Percentiles rank a stretch among this genome's conserved stretches.
phyloP scores from a whole-genome alignment of 2,113 vertebrate genomes.

The Bubo bubo region DNA sequence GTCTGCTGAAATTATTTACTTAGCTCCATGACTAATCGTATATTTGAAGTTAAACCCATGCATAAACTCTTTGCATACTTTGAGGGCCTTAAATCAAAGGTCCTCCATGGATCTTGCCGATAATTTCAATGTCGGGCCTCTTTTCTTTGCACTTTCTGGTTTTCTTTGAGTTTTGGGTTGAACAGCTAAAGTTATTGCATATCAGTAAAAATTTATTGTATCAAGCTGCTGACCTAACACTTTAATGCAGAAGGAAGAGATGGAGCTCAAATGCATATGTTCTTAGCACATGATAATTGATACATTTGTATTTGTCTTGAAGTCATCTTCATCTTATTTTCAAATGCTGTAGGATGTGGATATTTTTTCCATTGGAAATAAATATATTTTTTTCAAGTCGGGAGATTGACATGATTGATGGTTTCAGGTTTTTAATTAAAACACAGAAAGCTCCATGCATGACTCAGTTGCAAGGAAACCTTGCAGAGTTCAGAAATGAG shows the following conservation, averaged over 20 bases:
- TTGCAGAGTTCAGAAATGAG: not conserved
- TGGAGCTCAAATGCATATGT: not conserved
- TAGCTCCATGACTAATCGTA: slow-evolving; percentile 58
- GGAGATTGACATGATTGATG: not conserved
- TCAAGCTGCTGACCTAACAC: not conserved
- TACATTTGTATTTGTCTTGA: not conserved
- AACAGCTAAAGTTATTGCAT: not conserved
- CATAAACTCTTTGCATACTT: slow-evolving; percentile 5
- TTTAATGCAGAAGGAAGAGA: not conserved
- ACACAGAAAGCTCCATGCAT: not conserved
- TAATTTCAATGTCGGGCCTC: not conserved
- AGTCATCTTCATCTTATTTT: not conserved
- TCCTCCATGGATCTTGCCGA: not conserved
- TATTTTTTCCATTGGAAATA: slow-evolving; percentile 10
- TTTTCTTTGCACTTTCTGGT: not conserved
- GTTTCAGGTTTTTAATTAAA: slow-evolving; percentile 49
- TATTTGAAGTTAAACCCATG: not conserved
- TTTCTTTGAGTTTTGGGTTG: not conserved
- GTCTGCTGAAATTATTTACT: slow-evolving; percentile 52
- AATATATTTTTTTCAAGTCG: not conserved
- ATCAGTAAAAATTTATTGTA: slow-evolving; percentile 9
- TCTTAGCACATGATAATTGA: not conserved
- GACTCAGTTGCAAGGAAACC: slow-evolving; percentile 21
- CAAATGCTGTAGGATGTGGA: not conserved
- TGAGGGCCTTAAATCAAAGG: not conserved